Base-by-base conservation (phyloP, 2,113 vertebrate species). In the Emydura subglobosa region DNA sequence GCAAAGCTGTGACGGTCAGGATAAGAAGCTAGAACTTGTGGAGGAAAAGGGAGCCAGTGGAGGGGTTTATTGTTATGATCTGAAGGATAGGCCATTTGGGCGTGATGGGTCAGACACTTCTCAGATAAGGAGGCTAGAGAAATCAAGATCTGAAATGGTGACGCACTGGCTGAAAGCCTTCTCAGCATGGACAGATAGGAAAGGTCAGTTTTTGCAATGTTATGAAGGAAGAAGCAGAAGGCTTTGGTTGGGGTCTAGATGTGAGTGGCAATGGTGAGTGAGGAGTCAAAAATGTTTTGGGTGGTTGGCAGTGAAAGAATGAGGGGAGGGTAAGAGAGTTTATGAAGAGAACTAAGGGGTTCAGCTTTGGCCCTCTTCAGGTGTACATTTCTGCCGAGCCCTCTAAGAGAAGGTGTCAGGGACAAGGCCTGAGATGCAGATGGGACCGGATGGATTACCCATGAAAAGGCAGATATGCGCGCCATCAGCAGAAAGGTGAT, bases 1-100 rank as follows among this genome's bases (percentile, higher is more conserved):
- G 17, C 13, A 47, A 85, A 39, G 31, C 76, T 95, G 82, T 92
- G 81, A 85, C 85, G 93, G 79, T 12, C 22, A 85, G 83, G 19
- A 4, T 0, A 0, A 14, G 39, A 39, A 44, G 82, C 39, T 92
- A 49, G 6, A 51, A 85, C 85, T 39, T 1, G 17, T 50, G 51
- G 44, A 31, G 7, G 57, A 85, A 79, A 14, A 39, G 44, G 39
- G 34, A 4, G n/a, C 21, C 31, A 85, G 72, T 6, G 7, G 74
- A 31, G 51, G 74, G 65, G 53, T 1, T 19, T 8, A 7, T 47
- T 31, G 27, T 72, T 25, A 27, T 5, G 61, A 74, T 50, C 47
- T 3, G 27, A 17, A 39, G 25, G 68, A 92, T 42, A 68, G 59
- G 13, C 59, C 29, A 31, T 65, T 65, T 65, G 59, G 25, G 29